phyloP scores from a whole-genome alignment of 2,888 invertebrate species.

The Phasia obesa region DNA sequence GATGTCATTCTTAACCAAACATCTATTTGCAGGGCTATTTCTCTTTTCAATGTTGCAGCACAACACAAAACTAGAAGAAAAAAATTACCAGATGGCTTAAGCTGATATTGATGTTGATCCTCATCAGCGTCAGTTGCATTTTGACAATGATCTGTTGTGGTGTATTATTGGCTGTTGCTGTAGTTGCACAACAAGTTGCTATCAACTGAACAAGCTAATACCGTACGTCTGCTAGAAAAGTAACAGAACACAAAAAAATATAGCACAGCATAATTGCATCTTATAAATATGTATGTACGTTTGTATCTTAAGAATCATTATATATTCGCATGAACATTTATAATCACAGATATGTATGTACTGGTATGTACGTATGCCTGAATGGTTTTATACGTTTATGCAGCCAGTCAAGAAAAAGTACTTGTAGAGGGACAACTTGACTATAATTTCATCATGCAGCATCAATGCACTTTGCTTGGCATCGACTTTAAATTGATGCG shows the following conservation, averaged over 20 bases:
- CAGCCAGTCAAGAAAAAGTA: constrained; percentile 44
- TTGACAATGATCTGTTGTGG: constrained; percentile 75
- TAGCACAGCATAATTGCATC: constrained; percentile 18
- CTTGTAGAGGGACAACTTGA: constrained; percentile 79
- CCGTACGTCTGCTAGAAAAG: constrained; percentile 55
- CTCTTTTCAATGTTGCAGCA: constrained; percentile 32
- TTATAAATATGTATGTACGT: constrained; percentile 3
- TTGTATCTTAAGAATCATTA: constrained; percentile 3
- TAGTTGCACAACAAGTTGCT: constrained; percentile 69
- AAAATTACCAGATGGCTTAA: constrained; percentile 62
- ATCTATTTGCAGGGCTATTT: constrained; percentile 30
- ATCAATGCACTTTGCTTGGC: constrained; percentile 71
- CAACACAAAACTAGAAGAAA: constrained; percentile 31
- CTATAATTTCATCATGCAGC: constrained; percentile 69
- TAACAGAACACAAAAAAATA: constrained; percentile 42
- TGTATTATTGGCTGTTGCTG: constrained; percentile 41
- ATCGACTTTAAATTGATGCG: constrained; percentile 69
- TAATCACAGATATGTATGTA: constrained; percentile 4
- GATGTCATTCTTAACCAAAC: constrained; percentile 13
- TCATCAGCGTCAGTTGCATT: constrained; percentile 72
- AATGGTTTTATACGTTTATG: constrained; percentile 38
- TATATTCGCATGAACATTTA: constrained; percentile 41
- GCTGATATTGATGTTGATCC: constrained; percentile 70
- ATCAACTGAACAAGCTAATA: constrained; percentile 68
- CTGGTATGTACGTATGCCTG: constrained; percentile 17